Conservation (phyloP, 2,888 invertebrate species). For the Pachliopta kotzebuea region DNA sequence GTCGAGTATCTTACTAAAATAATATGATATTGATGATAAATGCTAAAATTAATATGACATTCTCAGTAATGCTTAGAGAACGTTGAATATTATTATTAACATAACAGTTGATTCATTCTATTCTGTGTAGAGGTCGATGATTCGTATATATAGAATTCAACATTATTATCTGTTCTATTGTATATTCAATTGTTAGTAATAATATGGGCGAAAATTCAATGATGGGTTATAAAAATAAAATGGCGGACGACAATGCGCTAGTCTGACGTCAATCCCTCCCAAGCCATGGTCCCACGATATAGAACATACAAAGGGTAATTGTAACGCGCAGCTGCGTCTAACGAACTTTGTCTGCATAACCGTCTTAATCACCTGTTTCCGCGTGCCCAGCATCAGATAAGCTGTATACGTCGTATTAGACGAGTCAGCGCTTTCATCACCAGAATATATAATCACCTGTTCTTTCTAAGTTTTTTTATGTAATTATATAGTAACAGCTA, state of each 20-base stretch:
- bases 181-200: neutral
- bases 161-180: neutral
- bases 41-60: no score
- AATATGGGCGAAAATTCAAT: slow-evolving; percentile 6
- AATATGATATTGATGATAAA: no score
- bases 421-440: no score
- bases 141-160: neutral
- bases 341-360: slow-evolving; percentile 4
- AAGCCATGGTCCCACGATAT: slow-evolving; percentile 15
- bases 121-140: neutral
- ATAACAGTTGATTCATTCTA: neutral
- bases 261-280: slow-evolving; percentile 23
- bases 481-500: no score
- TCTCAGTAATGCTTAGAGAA: no score
- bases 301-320: slow-evolving; percentile 6
- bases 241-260: slow-evolving; percentile 18
- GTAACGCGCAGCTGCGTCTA: slow-evolving; percentile 8
- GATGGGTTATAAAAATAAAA: slow-evolving; percentile 15
- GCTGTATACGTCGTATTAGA: no score
- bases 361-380: no score
- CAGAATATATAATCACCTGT: no score
- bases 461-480: no score
- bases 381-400: no score
- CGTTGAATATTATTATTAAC: no score
- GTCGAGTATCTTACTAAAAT: no score